Evolutionary conservation across 2,113 vertebrate genomes (phyloP).

Genomic region (Noturus placidus): DNA sequence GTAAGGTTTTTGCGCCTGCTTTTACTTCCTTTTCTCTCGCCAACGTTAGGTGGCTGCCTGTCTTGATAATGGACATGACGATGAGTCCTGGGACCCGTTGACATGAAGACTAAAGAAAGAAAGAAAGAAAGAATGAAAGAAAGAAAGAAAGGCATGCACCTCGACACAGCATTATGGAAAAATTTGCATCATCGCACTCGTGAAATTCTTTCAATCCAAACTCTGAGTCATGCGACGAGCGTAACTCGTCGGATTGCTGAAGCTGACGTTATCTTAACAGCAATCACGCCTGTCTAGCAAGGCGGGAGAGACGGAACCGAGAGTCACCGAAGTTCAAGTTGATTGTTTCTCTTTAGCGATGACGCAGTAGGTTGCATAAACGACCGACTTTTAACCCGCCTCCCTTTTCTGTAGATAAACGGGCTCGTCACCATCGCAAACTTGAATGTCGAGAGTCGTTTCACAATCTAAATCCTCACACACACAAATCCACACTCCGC

Average conservation of each 20-base stretch:
- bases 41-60: not conserved
- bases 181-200: conserved; percentile 55
- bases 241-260: conserved; percentile 49
- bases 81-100: not conserved
- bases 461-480: conserved; percentile 18
- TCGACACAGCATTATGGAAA: conserved; percentile 63
- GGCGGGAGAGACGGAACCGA: conserved; percentile 48
- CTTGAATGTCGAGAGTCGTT: conserved; percentile 21
- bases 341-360: conserved; percentile 34
- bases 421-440: conserved; percentile 7
- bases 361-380: conserved; percentile 37
- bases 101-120: not conserved
- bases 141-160: conserved; percentile 2
- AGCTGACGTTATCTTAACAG: conserved; percentile 58
- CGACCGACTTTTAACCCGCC: not conserved
- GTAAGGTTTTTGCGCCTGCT: not conserved
- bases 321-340: conserved; percentile 19
- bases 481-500: not conserved
- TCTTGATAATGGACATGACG: not conserved
- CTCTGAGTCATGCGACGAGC: conserved; percentile 65
- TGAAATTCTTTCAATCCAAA: conserved; percentile 60
- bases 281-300: conserved; percentile 47
- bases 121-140: not conserved
- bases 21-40: not conserved
- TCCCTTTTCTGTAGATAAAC: not conserved